Evolutionary conservation across 2,113 vertebrate genomes (phyloP).

Genomic region (Solea solea): DNA sequence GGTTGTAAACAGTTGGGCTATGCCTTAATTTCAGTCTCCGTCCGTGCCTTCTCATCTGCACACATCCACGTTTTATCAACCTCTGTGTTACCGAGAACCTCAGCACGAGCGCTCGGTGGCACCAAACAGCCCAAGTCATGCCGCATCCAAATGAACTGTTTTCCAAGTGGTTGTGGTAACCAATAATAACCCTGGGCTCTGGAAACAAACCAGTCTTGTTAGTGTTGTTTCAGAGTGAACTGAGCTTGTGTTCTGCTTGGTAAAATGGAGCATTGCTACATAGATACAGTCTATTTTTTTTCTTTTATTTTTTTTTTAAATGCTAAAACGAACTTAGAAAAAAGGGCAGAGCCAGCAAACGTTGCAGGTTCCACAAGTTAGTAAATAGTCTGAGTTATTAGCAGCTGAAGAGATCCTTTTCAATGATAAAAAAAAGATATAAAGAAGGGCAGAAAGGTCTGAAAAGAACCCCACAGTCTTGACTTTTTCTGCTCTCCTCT

Average conservation of each 20-base stretch:
- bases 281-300: constrained; percentile 60
- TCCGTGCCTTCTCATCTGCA: constrained; percentile 23
- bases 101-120: constrained; percentile 16
- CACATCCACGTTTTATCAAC: constrained; percentile 27
- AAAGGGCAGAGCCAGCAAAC: constrained; percentile 64
- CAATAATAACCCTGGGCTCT: constrained; percentile 44
- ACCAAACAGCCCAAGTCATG: constrained; percentile 18
- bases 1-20: constrained; percentile 57
- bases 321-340: constrained; percentile 69
- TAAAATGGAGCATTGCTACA: constrained; percentile 75
- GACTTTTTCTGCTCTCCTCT: constrained; percentile 35
- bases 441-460: constrained; percentile 42
- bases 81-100: constrained; percentile 14
- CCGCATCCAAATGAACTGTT: constrained; percentile 46
- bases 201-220: constrained; percentile 39
- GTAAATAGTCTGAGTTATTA: constrained; percentile 80
- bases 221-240: constrained; percentile 40
- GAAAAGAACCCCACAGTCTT: constrained; percentile 42
- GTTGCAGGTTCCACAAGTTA: constrained; percentile 72
- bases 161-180: constrained; percentile 41
- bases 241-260: constrained; percentile 53
- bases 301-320: constrained; percentile 56
- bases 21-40: constrained; percentile 34
- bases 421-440: constrained; percentile 53
- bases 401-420: constrained; percentile 81